A percentile compares a stretch with the other conserved stretches of the same genome.
Conservation (phyloP, 1,140 invertebrate genomes). For the Tribolium madens region DNA sequence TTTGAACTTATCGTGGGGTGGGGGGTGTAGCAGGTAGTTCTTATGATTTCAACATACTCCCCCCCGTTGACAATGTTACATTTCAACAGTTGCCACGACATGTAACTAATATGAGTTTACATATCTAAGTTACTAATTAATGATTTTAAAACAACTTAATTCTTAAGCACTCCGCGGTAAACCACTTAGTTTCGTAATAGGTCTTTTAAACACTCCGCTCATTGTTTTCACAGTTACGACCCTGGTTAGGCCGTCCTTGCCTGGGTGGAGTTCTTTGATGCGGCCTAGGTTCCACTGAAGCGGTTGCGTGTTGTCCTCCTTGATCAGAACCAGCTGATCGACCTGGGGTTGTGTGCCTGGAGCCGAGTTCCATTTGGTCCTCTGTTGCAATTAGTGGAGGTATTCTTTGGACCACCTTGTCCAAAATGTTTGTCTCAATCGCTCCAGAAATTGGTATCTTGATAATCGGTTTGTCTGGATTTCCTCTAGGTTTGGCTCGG, state of each 20-base stretch:
- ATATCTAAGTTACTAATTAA: too few relatives aligned
- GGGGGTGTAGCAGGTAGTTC: too few relatives aligned
- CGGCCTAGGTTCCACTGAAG: conserved; percentile 59
- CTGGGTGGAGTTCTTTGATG: conserved; percentile 60
- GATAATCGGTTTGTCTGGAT: conserved; percentile 45
- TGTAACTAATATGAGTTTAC: too few relatives aligned
- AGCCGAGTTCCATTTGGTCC: conserved; percentile 48
- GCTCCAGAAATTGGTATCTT: conserved; percentile 55
- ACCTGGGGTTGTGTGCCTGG: not conserved
- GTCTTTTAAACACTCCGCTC: conserved; percentile 51
- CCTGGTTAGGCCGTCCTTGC: conserved; percentile 59
- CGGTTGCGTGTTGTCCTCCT: conserved; percentile 53
- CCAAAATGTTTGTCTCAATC: conserved; percentile 56
- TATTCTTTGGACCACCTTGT: conserved; percentile 56
- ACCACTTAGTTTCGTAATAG: too few relatives aligned
- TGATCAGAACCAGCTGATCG: conserved; percentile 47
- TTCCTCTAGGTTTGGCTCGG: conserved; percentile 55
- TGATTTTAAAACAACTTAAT: too few relatives aligned
- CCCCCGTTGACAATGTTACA: too few relatives aligned
- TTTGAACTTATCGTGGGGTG: too few relatives aligned
- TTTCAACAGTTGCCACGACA: too few relatives aligned
- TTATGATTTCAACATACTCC: too few relatives aligned
- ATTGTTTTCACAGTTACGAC: conserved; percentile 61
- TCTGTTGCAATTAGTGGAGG: conserved; percentile 51
- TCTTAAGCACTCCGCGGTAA: too few relatives aligned